Evolutionary conservation across 2,888 invertebrate species (phyloP), one percentile per base, ranked within the genome.

Genomic region (Petrolisthes cinctipes): DNA sequence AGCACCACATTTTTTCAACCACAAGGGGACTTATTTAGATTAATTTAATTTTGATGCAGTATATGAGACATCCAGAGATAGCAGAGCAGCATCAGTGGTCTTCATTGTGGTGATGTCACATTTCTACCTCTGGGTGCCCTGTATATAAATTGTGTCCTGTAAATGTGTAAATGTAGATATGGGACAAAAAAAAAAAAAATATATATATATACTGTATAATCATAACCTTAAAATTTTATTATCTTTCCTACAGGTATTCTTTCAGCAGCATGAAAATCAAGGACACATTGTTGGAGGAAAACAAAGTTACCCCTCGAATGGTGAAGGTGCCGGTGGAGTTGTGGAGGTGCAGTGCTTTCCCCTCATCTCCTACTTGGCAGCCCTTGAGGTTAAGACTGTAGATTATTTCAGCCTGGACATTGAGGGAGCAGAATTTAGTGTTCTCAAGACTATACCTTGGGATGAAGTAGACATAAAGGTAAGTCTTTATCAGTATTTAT

Each of bases 361-460:
- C 0, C 92, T 94, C 5, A 93, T 92, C 82, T 93, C 94, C 5
- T 93, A 93, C 88, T 92, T 94, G 90, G 90, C 93, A 9, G 94
- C 94, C 1, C 92, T 94, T 17, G 93, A 93, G 89, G 91, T 92
- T 53, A 93, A 93, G 14, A 92, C 92, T 0, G 92, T 94, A 4
- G 94, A 94, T 91, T 94, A 94, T 91, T 94, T 94, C 90, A 94
- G 94, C 91, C 92, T 94, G 53, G 94, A 94, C 91, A 93, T 94
- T 7, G 94, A 94, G 91, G 94, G 94, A 4, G 92, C 93, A 80
- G 94, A 94, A 91, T 92, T 94, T 53, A 92, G 93, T 20, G 93
- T 94, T 7, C 92, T 94, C 61, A 92, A 93, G 91, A 94, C 94
- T 3, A 94, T 94, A 91, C 94, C 94, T 7, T 94, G 94, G 91